Base-by-base conservation (phyloP, 1,140 invertebrate genomes). In the Diachasmimorpha longicaudata region DNA sequence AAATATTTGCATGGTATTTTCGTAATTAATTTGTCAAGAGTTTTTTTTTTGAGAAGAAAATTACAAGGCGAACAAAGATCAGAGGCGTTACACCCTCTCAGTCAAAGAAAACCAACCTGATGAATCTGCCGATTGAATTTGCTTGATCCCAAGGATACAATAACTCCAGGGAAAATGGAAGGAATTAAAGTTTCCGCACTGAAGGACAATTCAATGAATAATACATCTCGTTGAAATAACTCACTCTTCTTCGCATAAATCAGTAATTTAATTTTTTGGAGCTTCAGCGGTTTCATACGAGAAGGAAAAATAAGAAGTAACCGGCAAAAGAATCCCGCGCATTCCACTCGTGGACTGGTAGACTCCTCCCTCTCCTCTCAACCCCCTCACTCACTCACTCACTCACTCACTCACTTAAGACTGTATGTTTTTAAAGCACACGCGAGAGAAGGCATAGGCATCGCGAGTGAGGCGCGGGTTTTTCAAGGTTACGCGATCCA, bases 401-500 rank as follows among this genome's bases (percentile, higher is more conserved):
- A n/a, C 14, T 23, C 48, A 66, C 73, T 21, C 66, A 39, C 76
- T 16, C 72, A 78, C 16, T 46, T 58, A 67, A 78, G 70, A 76
- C 76, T 72, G 67, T 75, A 72, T 75, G 58, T 78, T 78, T 80
- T 79, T 77, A 80, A 80, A 80, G 78, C 79, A 79, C 75, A 68
- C 70, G 74, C 79, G 42, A 80, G 76, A 76, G 67, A 74, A 48
- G 67, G 74, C 19, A 80, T 70, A 79, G 76, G 71, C 76, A 76
- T 77, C 73, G 31, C 31, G 79, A 79, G 39, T 42, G 78, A 79
- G 48, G 79, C 76, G 78, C 76, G 79, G 46, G 69, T 42, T 77
- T 81, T 79, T 81, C 80, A 80, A 81, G 79, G 79, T 81, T 81
- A 81, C 74, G 36, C 77, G 55, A 67, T 52, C 36, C 52, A 72